Conservation (phyloP, 2,113 vertebrate species). For the Pseudolaguvia tuberculata region DNA sequence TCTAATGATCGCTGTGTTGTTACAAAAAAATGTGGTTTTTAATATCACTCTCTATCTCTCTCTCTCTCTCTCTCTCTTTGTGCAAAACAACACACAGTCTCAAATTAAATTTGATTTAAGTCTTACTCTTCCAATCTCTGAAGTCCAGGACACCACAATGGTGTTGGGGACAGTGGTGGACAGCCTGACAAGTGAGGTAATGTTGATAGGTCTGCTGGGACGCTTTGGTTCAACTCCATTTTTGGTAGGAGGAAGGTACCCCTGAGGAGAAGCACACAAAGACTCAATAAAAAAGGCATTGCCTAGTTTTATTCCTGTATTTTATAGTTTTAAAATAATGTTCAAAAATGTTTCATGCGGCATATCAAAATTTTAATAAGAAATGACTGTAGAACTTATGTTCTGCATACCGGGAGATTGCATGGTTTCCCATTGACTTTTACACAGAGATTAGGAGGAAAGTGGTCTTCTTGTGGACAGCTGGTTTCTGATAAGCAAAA, state of each 20-base stretch:
- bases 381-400: not conserved
- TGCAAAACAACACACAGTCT: not conserved
- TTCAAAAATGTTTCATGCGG: not conserved
- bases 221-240: constrained; percentile 99
- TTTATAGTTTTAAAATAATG: not conserved
- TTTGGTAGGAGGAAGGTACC: constrained; percentile 99
- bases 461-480: constrained; percentile 99
- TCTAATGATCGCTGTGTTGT: not conserved
- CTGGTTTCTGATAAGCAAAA: constrained; percentile 99
- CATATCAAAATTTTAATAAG: not conserved
- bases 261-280: constrained; percentile 62
- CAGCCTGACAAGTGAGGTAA: constrained; percentile 94
- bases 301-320: too few relatives aligned
- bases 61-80: too few relatives aligned
- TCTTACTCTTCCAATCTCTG: constrained; percentile 93
- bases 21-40: too few relatives aligned
- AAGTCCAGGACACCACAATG: constrained; percentile 95
- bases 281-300: not conserved
- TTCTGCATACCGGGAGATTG: constrained; percentile 84
- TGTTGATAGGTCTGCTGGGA: constrained; percentile 97
- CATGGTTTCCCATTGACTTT: constrained; percentile 99
- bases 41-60: too few relatives aligned
- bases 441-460: constrained; percentile 95
- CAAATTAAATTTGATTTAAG: too few relatives aligned
- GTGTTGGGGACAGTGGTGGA: constrained; percentile 97